Percentiles rank a stretch among this genome's conserved stretches.
phyloP scores from a whole-genome alignment of 2,888 invertebrate genomes.

The Oithona nana region DNA sequence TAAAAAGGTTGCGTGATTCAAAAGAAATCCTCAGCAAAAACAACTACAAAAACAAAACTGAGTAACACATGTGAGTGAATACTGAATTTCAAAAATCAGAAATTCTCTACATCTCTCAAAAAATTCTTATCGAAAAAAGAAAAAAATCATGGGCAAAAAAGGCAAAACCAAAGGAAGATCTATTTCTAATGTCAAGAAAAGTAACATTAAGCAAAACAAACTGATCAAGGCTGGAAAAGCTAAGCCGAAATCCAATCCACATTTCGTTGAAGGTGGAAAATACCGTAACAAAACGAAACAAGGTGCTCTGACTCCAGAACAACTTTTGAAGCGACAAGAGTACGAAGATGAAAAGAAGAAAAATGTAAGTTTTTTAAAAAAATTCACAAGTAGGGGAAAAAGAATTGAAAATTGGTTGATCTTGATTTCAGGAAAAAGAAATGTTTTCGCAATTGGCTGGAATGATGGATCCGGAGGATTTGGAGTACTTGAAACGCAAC shows the following conservation, averaged over 20 bases:
- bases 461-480: neutral
- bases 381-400: too few species aligned
- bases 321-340: neutral
- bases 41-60: too few species aligned
- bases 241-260: neutral
- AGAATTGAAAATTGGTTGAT: neutral
- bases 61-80: too few species aligned
- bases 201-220: neutral
- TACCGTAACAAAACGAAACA: neutral
- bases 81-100: too few species aligned
- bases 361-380: neutral
- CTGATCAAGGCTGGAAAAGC: neutral
- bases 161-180: neutral
- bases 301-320: too few species aligned
- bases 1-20: too few species aligned
- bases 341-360: neutral
- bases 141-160: neutral
- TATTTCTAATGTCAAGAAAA: neutral
- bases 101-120: too few species aligned
- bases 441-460: neutral
- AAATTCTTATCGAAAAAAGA: too few species aligned
- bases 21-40: too few species aligned
- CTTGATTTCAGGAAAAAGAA: neutral
- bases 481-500: neutral
- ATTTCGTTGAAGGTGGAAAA: neutral